phyloP scores from a whole-genome alignment of 2,797 vertebrate species.

The Semaprochilodus insignis region DNA sequence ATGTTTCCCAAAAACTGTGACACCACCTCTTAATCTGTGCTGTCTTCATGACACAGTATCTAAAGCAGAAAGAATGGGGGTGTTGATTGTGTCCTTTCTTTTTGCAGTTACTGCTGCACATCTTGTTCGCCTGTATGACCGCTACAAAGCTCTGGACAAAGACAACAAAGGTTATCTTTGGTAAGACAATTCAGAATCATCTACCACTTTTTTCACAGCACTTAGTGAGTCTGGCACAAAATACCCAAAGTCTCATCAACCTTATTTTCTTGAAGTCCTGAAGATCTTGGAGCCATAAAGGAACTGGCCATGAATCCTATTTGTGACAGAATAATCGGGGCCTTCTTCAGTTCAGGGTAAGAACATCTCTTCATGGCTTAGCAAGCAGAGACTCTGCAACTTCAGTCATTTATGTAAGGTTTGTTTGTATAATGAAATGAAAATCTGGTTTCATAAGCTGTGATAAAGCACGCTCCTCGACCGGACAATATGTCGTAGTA shows the following conservation, averaged over 20 bases:
- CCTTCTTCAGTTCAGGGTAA: conserved; percentile 81
- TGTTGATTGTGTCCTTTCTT: not conserved
- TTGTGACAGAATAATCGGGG: conserved; percentile 78
- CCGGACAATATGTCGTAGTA: no score
- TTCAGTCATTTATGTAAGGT: not conserved
- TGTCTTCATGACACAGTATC: no score
- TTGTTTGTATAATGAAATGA: no score
- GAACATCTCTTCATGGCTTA: conserved; percentile 3
- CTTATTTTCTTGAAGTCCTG: conserved; percentile 63
- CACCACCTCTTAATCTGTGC: no score
- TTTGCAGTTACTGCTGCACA: conserved; percentile 78
- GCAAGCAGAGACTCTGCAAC: not conserved
- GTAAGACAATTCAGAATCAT: conserved; percentile 64
- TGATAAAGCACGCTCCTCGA: no score
- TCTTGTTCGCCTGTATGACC: conserved; percentile 75
- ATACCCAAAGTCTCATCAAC: not conserved
- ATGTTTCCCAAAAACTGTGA: no score
- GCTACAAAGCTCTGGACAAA: conserved; percentile 79
- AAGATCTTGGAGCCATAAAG: conserved; percentile 75
- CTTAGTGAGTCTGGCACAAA: not conserved
- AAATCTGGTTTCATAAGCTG: no score
- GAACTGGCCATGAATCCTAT: conserved; percentile 81
- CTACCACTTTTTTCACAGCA: not conserved
- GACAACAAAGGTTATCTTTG: conserved; percentile 74
- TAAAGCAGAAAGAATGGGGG: not conserved